Percentiles rank a stretch among this genome's conserved stretches.
Conservation (phyloP, 2,888 invertebrate genomes). For the Bruchidius siliquastri region DNA sequence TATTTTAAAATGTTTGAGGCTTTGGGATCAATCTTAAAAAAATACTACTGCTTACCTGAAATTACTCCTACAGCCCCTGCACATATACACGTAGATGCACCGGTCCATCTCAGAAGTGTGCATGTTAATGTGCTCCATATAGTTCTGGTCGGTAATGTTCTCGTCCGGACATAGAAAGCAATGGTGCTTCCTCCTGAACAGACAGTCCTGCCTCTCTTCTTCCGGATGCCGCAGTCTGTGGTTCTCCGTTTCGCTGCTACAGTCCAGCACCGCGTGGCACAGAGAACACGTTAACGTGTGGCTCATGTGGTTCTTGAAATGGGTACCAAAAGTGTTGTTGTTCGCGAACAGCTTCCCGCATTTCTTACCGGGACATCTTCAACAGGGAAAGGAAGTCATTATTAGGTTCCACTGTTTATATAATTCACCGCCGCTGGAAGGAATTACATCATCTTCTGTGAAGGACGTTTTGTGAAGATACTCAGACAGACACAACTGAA, state of each 20-base stretch:
- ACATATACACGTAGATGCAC: conserved; percentile 41
- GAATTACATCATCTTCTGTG: too few species aligned
- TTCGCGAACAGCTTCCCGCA: conserved; percentile 49
- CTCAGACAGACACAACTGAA: too few species aligned
- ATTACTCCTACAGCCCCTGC: conserved; percentile 40
- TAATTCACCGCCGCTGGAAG: too few species aligned
- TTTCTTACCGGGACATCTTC: conserved; percentile 36
- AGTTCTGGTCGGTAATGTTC: conserved; percentile 19
- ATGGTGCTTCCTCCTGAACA: conserved; percentile 20
- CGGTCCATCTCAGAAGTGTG: conserved; percentile 34
- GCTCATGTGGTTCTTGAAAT: conserved; percentile 38
- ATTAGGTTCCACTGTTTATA: too few species aligned
- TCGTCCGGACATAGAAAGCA: conserved; percentile 32
- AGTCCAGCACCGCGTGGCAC: conserved; percentile 48
- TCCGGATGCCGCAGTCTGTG: conserved; percentile 5
- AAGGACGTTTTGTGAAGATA: too few species aligned
- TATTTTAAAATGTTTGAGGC: too few species aligned
- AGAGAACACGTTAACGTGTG: conserved; percentile 44
- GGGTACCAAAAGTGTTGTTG: conserved; percentile 47
- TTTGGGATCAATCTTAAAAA: too few species aligned
- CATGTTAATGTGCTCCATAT: conserved; percentile 32
- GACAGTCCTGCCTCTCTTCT: conserved; percentile 12
- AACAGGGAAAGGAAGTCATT: not conserved
- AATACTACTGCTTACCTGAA: conserved; percentile 23
- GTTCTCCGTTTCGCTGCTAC: conserved; percentile 31